Conservation (phyloP, 2,888 invertebrate genomes). For the Stictocephala bisonia region DNA sequence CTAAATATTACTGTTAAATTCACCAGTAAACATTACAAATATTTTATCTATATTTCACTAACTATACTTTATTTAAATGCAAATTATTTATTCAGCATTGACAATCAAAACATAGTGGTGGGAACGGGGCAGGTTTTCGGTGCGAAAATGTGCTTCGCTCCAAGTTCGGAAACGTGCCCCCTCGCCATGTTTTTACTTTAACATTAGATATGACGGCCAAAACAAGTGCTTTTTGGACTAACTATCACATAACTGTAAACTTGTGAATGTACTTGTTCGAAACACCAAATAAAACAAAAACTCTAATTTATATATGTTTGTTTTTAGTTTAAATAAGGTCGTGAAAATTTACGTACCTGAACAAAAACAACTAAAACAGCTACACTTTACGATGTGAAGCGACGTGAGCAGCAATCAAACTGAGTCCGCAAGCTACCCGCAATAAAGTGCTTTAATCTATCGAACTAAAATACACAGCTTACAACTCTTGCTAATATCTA, state of each 20-base stretch:
- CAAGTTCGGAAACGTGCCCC: conserved; percentile 3
- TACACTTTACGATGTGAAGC: neutral
- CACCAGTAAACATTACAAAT: neutral
- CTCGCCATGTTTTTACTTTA: neutral
- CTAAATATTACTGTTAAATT: neutral
- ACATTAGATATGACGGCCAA: neutral
- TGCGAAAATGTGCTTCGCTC: no score
- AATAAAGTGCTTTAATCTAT: no score
- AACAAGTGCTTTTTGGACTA: neutral
- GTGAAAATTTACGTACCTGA: neutral
- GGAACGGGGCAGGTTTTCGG: no score
- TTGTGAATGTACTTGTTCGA: neutral
- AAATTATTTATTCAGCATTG: neutral
- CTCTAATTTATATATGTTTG: neutral
- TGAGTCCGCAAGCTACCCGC: no score
- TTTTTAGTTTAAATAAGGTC: neutral
- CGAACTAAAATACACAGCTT: no score
- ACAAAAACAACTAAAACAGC: neutral
- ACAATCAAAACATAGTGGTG: neutral
- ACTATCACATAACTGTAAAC: neutral
- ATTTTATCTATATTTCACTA: no score
- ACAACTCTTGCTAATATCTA: no score
- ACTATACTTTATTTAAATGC: neutral
- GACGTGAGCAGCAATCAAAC: neutral
- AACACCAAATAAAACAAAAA: neutral